Evolutionary conservation across 1,140 invertebrate genomes (phyloP), one percentile per base, ranked within the genome.

Genomic region (Papilio xuthus): DNA sequence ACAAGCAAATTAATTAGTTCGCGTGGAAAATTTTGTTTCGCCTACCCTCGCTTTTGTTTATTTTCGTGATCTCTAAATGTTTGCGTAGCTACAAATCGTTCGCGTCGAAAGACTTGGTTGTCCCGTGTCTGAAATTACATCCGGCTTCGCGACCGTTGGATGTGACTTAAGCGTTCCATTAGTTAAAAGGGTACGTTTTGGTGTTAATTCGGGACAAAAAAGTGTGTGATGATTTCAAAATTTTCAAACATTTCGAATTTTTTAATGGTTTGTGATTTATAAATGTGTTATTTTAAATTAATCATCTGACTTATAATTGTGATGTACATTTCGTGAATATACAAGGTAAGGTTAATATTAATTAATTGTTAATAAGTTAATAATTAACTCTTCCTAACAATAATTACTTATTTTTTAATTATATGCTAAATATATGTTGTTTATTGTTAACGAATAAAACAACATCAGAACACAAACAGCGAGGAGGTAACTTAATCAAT

Each of bases 401-500:
- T 50, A 10, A 50, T 50, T 50, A 8, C 12, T 13, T 50, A 50
- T 53, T 53, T 53, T 53, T 53, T 2, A 53, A 53, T 53, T n/a
- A 18, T 53, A 53, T n/a, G 18, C n/a, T 18, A n/a, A 60, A 26
- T 9, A 28, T 26, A 20, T 63, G 3, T 23, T 26, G 10, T 15
- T 63, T 26, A 63, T 26, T 63, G n/a, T 56, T 63, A 63, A 26
- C 9, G 56, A 67, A 67, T 26, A 60, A 6, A 28, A 67, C 12
- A 67, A 67, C 3, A 18, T 28, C 12, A 32, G 13, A 67, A 67
- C 3, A 18, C 60, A 67, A 67, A 67, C 60, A 67, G 3, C 26
- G 60, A 15, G 12, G 60, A 15, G 12, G 60, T 67, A 67, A 67
- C 60, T 67, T 67, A 28, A 67, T 67, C 60, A 67, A 67, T 67